Base-by-base conservation (phyloP, 1,140 invertebrate species). In the Ephestia elutella region DNA sequence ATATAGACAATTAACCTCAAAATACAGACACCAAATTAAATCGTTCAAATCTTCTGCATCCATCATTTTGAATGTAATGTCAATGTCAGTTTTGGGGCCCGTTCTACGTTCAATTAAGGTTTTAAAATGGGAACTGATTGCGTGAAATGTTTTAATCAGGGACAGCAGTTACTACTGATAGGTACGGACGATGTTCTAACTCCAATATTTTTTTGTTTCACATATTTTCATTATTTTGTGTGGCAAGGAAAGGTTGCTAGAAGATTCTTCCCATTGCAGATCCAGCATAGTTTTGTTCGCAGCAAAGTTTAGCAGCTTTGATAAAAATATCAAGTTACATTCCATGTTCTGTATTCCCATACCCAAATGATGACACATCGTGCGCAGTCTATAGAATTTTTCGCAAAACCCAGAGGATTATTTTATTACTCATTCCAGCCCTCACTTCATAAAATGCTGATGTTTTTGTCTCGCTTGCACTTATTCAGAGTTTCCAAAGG, bases 31-130 rank as follows among this genome's bases (percentile, higher is more conserved):
- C 11, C 30, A 32, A 10, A 32, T 32, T 10, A 32, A 32, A 32
- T 32, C 7, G 30, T 32, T 32, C 30, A 32, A 32, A 25, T 32
- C 15, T 55, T 62, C 32, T 21, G 20, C 17, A 30, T 19, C 63
- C 50, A 61, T 61, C 67, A 70, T 70, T 70, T 70, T 70, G 61
- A 60, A 63, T 70, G 51, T 32, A 56, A 11, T 57, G 56, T 57
- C 57, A 57, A 59, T 65, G 63, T 68, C 59, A 65, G 30, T 68
- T 64, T 65, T 65, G 19, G 54, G 63, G 66, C 62, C 62, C 57
- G 55, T 58, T 65, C 60, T 59, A 57, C 60, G 25, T 54, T 58
- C 60, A 69, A 63, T 65, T 68, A 60, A 44, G 35, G 55, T 66
- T 57, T 60, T 32, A 48, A 66, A 63, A 62, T 63, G 50, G 55